Evolutionary conservation across 2,797 vertebrate genomes (phyloP).

Genomic region (Delichon dasypus): DNA sequence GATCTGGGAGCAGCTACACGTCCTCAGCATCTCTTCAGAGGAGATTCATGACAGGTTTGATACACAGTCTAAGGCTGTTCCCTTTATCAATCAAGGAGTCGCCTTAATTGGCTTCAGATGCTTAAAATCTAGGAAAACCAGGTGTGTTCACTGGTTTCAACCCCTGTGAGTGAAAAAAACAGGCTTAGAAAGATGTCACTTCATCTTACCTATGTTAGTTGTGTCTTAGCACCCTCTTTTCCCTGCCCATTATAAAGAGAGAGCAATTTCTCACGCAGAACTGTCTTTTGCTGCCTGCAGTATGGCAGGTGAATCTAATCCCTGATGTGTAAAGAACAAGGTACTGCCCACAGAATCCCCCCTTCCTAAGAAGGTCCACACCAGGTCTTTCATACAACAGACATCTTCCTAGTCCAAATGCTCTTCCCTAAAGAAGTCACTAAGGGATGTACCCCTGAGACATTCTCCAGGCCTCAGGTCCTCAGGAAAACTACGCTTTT

Average conservation of each 20-base stretch:
- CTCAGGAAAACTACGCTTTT: background rate
- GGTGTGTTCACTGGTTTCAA: background rate
- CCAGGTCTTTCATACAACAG: background rate
- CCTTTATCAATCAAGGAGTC: background rate
- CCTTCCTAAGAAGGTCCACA: background rate
- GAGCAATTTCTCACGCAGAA: background rate
- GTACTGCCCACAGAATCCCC: background rate
- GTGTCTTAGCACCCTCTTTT: background rate
- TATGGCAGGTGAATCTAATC: background rate
- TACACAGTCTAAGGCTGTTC: background rate
- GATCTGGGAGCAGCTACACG: background rate
- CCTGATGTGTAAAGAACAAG: background rate
- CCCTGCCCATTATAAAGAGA: background rate
- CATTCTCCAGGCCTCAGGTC: background rate
- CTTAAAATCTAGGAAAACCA: background rate
- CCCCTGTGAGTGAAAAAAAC: accelerated
- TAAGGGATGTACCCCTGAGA: background rate
- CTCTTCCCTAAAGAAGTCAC: background rate
- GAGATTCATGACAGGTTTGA: background rate
- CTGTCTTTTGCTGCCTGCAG: background rate
- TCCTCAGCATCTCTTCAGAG: background rate
- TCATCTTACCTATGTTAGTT: background rate
- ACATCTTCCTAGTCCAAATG: background rate
- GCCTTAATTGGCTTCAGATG: background rate
- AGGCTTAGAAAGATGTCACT: background rate